These are phyloP conservation scores for Pachyseris speciosa DNA, from an alignment of 64 coral and sea anemone species.

Conservation along the genomic window DNA sequence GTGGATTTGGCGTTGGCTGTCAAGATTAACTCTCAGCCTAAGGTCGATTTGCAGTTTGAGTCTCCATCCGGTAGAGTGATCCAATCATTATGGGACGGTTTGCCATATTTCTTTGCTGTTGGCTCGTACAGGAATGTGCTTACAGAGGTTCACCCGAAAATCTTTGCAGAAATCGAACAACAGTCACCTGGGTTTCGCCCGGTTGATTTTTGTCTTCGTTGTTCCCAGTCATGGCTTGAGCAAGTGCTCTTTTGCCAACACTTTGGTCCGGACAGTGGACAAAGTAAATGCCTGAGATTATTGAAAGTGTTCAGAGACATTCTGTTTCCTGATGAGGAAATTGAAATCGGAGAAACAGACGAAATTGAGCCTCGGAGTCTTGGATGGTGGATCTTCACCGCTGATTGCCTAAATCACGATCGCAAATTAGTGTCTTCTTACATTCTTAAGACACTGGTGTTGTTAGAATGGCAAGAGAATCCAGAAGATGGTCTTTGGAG, in stretches of 20 bases:
- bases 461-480: conserved; percentile 52
- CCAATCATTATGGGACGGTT: not conserved
- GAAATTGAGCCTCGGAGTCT: too few species aligned
- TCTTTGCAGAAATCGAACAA: not conserved
- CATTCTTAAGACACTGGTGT: conserved; percentile 47
- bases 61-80: not conserved
- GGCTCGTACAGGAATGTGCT: not conserved
- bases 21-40: conserved; percentile 20
- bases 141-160: not conserved
- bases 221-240: conserved; percentile 50
- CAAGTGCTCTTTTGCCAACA: not conserved
- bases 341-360: too few species aligned
- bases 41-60: not conserved
- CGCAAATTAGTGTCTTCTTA: conserved; percentile 28
- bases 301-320: conserved; percentile 42
- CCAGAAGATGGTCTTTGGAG: not conserved
- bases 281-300: not conserved
- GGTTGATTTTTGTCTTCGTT: not conserved
- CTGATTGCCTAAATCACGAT: not conserved
- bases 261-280: conserved; percentile 23
- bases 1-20: conserved; percentile 33
- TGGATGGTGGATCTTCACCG: not conserved
- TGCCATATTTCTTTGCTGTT: conserved; percentile 35
- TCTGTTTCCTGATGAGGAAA: too few species aligned
- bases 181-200: not conserved